These are phyloP conservation scores for Oconnorella tubifera DNA, from an alignment of 2,888 invertebrate genomes.

Conservation along the genomic window DNA sequence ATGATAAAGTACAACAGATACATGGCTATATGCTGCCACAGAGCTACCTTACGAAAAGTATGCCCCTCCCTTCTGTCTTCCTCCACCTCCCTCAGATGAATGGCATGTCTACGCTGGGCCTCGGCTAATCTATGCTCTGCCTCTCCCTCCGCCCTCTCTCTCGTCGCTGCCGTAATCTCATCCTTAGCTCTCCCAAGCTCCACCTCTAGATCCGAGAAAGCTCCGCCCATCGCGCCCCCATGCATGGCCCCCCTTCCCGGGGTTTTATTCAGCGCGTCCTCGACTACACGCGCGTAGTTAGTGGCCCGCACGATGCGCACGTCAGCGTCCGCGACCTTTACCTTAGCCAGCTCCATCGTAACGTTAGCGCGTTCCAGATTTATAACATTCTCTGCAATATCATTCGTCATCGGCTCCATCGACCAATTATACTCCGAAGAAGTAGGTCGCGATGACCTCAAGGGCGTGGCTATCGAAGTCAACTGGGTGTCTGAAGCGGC, in stretches of 20 bases:
- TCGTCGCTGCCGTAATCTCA: constrained; percentile 26
- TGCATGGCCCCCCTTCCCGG: constrained; percentile 24
- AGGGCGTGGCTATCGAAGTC: neutral
- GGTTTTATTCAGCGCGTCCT: constrained; percentile 35
- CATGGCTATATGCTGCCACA: constrained; percentile 39
- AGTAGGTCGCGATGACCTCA: neutral
- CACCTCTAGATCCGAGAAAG: constrained; percentile 30
- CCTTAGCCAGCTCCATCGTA: constrained; percentile 33
- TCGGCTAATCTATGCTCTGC: constrained; percentile 35
- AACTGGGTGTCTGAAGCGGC: neutral
- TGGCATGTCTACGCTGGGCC: constrained; percentile 34
- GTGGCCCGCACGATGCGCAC: constrained; percentile 32
- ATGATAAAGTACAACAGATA: constrained; percentile 36
- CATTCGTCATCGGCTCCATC: constrained; percentile 23
- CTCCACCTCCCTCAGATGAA: constrained; percentile 33
- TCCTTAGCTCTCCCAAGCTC: constrained; percentile 32
- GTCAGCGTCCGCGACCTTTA: constrained; percentile 35
- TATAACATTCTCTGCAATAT: constrained; percentile 29
- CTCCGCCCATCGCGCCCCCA: neutral
- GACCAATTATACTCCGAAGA: constrained; percentile 13
- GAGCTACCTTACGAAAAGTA: constrained; percentile 34
- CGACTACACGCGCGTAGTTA: constrained; percentile 35
- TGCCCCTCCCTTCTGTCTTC: constrained; percentile 34
- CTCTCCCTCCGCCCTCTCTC: constrained; percentile 35
- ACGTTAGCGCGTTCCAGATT: constrained; percentile 34